Base-by-base conservation (phyloP, 2,888 invertebrate species). In the Nemotelus nigrinus region DNA sequence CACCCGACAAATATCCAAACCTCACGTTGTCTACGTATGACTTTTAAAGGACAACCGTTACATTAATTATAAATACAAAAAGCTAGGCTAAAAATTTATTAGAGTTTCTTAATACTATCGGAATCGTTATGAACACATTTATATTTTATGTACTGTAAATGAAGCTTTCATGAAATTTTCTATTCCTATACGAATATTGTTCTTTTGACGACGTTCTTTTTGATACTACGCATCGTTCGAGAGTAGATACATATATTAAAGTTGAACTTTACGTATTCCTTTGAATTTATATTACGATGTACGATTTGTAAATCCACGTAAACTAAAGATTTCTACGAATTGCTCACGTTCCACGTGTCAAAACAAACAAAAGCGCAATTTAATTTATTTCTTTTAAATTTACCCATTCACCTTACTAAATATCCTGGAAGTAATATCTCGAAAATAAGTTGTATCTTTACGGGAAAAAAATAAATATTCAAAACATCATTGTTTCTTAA, bases 1-100 rank as follows among this genome's bases (percentile, higher is more conserved):
- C 76, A 84, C 88, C 82, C 88, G 88, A 80, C 86, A 88, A 82
- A 85, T 87, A 84, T 83, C 84, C 78, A 87, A 87, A 82, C 88
- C 88, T 77, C 88, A 88, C 81, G 88, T 88, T 81, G 88, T 88
- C 82, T 88, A 88, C 82, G 90, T 90, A 85, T 90, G 89, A 88
- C 87, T 87, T 83, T 86, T 84, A 84, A 85, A 83, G 82, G 83
- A 81, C 80, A 80, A 78, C 77, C 79, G 80, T 79, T 80, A 79
- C 78, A 80, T 78, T 80, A 81, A 81, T 79, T 80, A 81, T 78
- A 80, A 79, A 75, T 81, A 82, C 74, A 79, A 80, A 79, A 80
- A 80, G 63, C 77, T 82, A 81, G 81, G 81, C 63, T 81, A 81
- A 80, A 80, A 68, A 79, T 78, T 53, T 70, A 77, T 77, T 57